Evolutionary conservation across 2,888 invertebrate genomes (phyloP).

Genomic region (Drosophila tanythrix): DNA sequence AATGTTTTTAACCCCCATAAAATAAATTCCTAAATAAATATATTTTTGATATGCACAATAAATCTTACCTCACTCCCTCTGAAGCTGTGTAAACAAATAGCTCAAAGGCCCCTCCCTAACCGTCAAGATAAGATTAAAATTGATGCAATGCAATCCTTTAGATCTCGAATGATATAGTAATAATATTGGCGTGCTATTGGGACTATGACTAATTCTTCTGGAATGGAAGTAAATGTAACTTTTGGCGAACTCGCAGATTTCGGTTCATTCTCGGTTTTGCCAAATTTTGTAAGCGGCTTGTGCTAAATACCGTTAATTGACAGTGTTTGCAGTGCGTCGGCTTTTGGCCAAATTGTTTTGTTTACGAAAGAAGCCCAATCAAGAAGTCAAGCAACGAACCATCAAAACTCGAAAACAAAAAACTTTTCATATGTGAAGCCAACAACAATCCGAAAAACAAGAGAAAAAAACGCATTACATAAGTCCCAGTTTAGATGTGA

Average conservation of each 20-base stretch:
- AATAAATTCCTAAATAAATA: neutral
- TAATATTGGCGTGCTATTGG: neutral
- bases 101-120: neutral
- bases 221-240: neutral
- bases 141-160: neutral
- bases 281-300: slow-evolving; percentile 35
- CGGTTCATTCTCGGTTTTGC: neutral
- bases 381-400: slow-evolving; percentile 19
- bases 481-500: slow-evolving; percentile 23
- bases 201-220: neutral
- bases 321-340: slow-evolving; percentile 9
- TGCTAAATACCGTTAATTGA: slow-evolving; percentile 66
- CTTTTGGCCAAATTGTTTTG: slow-evolving; percentile 56
- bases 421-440: slow-evolving; percentile 19
- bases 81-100: neutral
- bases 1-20: neutral
- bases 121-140: neutral
- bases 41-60: neutral
- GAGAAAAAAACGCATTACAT: slow-evolving; percentile 33
- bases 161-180: neutral
- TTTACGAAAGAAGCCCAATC: slow-evolving; percentile 38
- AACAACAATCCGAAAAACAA: neutral
- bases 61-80: neutral
- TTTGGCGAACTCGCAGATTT: neutral
- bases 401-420: slow-evolving; percentile 16